Base-by-base conservation (phyloP, 2,888 invertebrate genomes). In the Autographa pulchrina region DNA sequence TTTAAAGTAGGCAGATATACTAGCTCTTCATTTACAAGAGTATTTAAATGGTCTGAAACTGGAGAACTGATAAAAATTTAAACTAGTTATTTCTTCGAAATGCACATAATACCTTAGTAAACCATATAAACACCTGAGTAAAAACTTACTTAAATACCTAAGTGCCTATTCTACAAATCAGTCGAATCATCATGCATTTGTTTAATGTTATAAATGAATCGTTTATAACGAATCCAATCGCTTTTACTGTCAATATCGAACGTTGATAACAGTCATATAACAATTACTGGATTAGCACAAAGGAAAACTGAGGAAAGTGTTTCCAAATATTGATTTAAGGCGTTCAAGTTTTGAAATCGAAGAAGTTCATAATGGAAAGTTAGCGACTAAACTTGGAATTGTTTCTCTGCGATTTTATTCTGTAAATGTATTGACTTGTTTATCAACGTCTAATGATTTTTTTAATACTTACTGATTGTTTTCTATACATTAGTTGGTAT, bases 291-390 rank as follows among this genome's bases (percentile, higher is more conserved):
- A 56, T 56, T 25, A 56, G 20, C 13, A 25, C 54, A 56, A 56
- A 56, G 13, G 25, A 9, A 20, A 25, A 20, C 54, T 11, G n/a
- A 60, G 11, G 25, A 58, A 58, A 43, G 4, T 31, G 41, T 58
- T 59, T 65, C 32, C 38, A 65, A 65, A 65, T 56, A 58, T 65
- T 65, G 56, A 65, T 38, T 65, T 20, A 38, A 41, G 25, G 43
- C 11, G 18, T 31, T 32, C 14, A 25, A 58, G 20, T 32, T 14
- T 58, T 59, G 8, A 59, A 59, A 32, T 16, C 59, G 32, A 32
- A 16, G 13, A 59, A 32, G n/a, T 31, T 16, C 16, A 11, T 56
- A 32, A 56, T 20, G 54, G 54, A 25, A 56, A 56, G 11, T 56
- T 56, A 56, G 25, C 54, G 20, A 25, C 13, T 25, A 18, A 56